Evolutionary conservation across 2,113 vertebrate genomes (phyloP).

Genomic region (Cynopterus brachyotis): DNA sequence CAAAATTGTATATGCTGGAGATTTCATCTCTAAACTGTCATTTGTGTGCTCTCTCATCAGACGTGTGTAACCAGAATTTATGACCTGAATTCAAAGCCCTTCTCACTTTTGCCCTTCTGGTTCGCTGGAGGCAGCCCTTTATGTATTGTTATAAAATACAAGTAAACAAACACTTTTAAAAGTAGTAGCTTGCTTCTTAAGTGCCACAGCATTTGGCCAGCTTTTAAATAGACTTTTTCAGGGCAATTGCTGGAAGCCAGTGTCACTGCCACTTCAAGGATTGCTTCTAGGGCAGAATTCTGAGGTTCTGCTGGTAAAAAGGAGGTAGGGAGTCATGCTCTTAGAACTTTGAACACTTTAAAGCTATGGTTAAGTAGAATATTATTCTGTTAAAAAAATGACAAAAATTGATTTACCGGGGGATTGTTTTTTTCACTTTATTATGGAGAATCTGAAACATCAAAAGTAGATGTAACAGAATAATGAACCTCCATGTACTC

Average conservation of each 20-base stretch:
- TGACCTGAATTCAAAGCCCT: background rate
- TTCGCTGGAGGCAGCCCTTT: background rate
- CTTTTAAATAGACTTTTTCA: background rate
- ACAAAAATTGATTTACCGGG: background rate
- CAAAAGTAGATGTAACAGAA: background rate
- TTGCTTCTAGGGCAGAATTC: background rate
- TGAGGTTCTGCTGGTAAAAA: background rate
- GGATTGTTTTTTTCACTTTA: background rate
- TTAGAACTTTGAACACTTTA: background rate
- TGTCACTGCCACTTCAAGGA: background rate
- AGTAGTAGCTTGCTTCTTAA: background rate
- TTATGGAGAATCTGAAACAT: background rate
- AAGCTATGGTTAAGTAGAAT: background rate
- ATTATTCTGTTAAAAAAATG: background rate
- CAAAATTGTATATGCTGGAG: background rate
- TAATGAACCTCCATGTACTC: background rate
- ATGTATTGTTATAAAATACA: background rate
- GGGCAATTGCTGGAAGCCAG: background rate
- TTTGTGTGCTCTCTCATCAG: background rate
- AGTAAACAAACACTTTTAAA: background rate
- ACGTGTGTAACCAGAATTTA: background rate
- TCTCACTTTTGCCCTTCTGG: background rate
- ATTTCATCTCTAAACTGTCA: background rate
- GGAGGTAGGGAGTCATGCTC: background rate
- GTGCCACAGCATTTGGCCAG: background rate